Evolutionary conservation across 1,140 invertebrate species (phyloP).

Genomic region (Palaemon carinicauda): DNA sequence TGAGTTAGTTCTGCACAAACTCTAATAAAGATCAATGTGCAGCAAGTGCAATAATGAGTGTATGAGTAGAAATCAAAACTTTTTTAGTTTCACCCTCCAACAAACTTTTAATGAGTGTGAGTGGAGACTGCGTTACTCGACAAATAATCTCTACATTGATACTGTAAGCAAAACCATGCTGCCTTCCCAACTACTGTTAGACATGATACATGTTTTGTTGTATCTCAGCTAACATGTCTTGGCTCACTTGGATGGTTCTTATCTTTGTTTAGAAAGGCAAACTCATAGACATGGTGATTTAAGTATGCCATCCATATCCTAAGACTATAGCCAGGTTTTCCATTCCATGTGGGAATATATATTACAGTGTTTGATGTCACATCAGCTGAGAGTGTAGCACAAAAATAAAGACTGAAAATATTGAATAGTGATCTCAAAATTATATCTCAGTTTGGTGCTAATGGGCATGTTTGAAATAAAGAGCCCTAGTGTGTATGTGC

Average conservation of each 20-base stretch:
- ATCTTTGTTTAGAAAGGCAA: background rate
- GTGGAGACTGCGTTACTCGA: background rate
- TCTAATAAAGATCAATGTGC: background rate
- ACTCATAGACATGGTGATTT: background rate
- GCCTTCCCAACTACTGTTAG: conserved; percentile 39
- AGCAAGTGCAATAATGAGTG: conserved; percentile 38
- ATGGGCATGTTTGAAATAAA: background rate
- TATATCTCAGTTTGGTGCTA: conserved; percentile 13
- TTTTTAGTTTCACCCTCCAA: conserved; percentile 22
- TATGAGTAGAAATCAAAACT: conserved; percentile 40
- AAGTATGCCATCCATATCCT: background rate
- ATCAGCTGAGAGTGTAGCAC: conserved; percentile 11
- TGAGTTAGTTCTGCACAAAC: conserved; percentile 27
- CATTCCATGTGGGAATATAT: background rate
- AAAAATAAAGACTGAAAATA: conserved; percentile 4
- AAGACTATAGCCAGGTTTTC: conserved; percentile 17
- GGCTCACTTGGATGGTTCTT: no score
- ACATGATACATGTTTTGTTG: no score
- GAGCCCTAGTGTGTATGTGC: background rate
- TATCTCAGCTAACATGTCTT: no score
- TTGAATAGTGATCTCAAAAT: conserved; percentile 23
- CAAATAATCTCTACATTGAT: conserved; percentile 9
- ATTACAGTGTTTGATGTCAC: background rate
- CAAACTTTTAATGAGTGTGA: background rate
- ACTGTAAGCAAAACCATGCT: conserved; percentile 45